Conservation (phyloP, 2,113 vertebrate genomes). For the Zapornia atra region DNA sequence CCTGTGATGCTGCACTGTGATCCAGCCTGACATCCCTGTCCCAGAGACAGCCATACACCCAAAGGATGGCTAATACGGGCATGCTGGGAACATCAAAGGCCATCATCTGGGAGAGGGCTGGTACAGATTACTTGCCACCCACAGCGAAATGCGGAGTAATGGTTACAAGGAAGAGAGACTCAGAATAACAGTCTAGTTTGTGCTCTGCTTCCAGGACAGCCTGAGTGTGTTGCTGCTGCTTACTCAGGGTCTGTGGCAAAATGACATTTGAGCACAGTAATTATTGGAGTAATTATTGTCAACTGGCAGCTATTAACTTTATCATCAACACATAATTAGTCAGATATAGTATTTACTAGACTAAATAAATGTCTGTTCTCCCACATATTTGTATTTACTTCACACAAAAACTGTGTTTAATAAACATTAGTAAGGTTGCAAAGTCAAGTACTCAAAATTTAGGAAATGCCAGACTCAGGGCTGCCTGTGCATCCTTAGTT, state of each 20-base stretch:
- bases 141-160: not conserved
- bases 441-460: constrained; percentile 11
- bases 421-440: not conserved
- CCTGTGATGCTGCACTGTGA: not conserved
- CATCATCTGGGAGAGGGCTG: constrained; percentile 29
- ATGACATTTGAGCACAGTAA: constrained; percentile 13
- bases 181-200: not conserved
- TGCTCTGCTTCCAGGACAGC: not conserved
- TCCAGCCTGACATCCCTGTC: not conserved
- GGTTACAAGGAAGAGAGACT: not conserved
- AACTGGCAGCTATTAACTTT: constrained; percentile 59
- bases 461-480: not conserved
- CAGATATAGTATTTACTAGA: constrained; percentile 42
- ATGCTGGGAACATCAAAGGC: constrained; percentile 23
- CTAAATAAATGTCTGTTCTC: constrained; percentile 53
- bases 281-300: constrained; percentile 49
- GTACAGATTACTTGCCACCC: constrained; percentile 45
- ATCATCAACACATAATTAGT: constrained; percentile 56
- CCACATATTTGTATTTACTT: constrained; percentile 54
- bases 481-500: not conserved
- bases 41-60: not conserved
- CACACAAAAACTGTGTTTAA: constrained; percentile 33
- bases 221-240: not conserved
- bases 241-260: constrained; percentile 22
- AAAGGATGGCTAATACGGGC: not conserved